Evolutionary conservation across 2,888 invertebrate genomes (phyloP), one percentile per base, ranked within the genome.

Genomic region (Sinhomidia bicolor): DNA sequence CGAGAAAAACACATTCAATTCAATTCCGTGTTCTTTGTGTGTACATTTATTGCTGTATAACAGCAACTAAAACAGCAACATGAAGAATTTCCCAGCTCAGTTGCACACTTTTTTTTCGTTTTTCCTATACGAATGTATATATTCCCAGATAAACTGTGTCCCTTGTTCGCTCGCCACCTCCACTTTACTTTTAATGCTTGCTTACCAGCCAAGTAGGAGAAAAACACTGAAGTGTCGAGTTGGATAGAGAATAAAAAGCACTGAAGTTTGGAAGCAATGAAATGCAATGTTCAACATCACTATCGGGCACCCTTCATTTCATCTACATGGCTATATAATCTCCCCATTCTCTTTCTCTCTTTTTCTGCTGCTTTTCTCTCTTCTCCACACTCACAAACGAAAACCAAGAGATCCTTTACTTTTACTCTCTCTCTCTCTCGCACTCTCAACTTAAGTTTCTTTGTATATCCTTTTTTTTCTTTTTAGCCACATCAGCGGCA

Each of bases 1-100:
- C 32, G 65, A 65, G 65, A 29, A 26, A 65, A 65, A 65, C 26
- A 23, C 74, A 74, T 51, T 74, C 74, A 74, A 74, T 74, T 74
- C 74, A 74, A 74, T 74, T 74, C 23, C n/a, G n/a, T n/a, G n/a
- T 74, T 10, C 32, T 26, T 7, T 23, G 23, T 60, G 60, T 60
- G 60, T 32, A 65, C 14, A 32, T 14, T 14, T 32, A 14, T n/a
- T 65, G 36, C 12, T 60, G 29, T 32, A 65, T n/a, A n/a, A n/a
- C n/a, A n/a, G 14, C 32, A n/a, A 17, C 65, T 65, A 65, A 65
- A 26, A 65, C n/a, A n/a, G 23, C 60, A 60, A 12, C 60, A 26
- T 60, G 32, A 65, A 32, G 65, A 65, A 32, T 65, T 65, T n/a
- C 65, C 65, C 65, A 32, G 65, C 17, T 65, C 26, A 60, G 10